A percentile compares a stretch with the other conserved stretches of the same genome.
Conservation (phyloP, 2,113 vertebrate genomes). For the Notechis scutatus region DNA sequence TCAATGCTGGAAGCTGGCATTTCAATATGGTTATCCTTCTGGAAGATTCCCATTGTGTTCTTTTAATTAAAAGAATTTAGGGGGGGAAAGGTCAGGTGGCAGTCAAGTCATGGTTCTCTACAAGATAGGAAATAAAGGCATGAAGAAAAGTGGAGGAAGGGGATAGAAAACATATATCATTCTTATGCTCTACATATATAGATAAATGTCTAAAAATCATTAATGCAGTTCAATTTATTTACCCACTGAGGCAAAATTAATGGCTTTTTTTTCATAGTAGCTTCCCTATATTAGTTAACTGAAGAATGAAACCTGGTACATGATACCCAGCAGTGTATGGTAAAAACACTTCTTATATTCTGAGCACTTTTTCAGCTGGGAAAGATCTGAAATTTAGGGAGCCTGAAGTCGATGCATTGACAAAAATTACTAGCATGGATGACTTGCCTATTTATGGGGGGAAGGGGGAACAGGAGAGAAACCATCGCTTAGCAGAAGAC, state of each 20-base stretch:
- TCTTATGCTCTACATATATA: background rate
- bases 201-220: background rate
- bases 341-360: background rate
- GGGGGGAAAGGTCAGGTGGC: background rate
- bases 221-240: background rate
- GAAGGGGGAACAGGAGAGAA: background rate
- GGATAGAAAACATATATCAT: background rate
- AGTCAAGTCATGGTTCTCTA: background rate
- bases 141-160: background rate
- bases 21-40: background rate
- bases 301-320: background rate
- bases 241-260: background rate
- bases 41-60: background rate
- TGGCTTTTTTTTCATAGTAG: background rate
- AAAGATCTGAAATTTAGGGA: background rate
- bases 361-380: background rate
- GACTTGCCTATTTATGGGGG: background rate
- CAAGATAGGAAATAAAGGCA: background rate
- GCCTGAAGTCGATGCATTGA: background rate
- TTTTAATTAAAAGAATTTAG: background rate
- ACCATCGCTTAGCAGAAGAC: background rate
- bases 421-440: background rate
- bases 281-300: background rate
- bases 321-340: background rate
- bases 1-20: background rate